Conservation (phyloP, 2,797 vertebrate species). For the Clamator glandarius region DNA sequence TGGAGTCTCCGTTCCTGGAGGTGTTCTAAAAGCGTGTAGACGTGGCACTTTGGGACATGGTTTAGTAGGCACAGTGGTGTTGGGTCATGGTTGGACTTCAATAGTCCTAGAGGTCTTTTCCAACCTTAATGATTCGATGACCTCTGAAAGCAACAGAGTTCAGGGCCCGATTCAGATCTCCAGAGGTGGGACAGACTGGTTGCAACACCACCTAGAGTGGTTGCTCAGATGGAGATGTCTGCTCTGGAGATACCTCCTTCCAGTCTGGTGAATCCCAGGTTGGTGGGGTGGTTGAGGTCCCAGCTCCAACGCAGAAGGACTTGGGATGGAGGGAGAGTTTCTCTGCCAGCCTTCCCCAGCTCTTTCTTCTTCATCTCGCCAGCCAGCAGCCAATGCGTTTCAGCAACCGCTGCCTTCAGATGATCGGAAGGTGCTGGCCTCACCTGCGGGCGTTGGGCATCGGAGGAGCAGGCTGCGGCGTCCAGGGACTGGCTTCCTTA, state of each 20-base stretch:
- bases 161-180: neutral
- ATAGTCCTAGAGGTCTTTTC: no score
- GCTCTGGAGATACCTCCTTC: no score
- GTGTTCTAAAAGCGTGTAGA: no score
- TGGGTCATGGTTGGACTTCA: no score
- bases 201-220: no score
- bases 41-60: no score
- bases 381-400: conserved; percentile 97
- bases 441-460: conserved; percentile 95
- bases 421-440: conserved; percentile 97
- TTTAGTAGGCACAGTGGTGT: no score
- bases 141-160: accelerated
- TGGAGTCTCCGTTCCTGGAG: no score
- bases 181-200: neutral
- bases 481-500: conserved; percentile 95
- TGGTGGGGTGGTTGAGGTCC: neutral
- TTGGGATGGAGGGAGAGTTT: accelerated
- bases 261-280: accelerated
- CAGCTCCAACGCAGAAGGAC: accelerated
- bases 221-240: no score
- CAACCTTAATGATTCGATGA: no score
- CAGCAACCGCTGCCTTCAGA: conserved; percentile 98
- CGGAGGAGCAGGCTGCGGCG: conserved; percentile 94
- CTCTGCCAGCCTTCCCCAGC: neutral
- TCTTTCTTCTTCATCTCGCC: conserved; percentile 22